Percentiles rank a stretch among this genome's conserved stretches.
These are phyloP conservation scores for Vombatus ursinus DNA, from an alignment of 2,113 vertebrate species.

Conservation along the genomic window DNA sequence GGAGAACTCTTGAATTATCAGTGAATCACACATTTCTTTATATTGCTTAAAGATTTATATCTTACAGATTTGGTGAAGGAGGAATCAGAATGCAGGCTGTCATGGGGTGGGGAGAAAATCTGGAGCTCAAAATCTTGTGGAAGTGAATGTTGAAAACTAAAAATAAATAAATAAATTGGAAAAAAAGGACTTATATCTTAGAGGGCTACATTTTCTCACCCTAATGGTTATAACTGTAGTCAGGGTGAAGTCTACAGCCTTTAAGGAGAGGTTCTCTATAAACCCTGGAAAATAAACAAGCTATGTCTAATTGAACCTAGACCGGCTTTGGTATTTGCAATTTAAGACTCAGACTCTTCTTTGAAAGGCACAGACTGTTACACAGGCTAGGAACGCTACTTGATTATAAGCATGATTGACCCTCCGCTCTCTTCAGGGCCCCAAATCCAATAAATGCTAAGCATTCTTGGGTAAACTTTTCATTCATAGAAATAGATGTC, in stretches of 20 bases:
- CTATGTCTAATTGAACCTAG: background rate
- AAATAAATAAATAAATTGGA: no score
- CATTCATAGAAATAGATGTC: background rate
- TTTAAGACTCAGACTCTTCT: background rate
- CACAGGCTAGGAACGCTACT: background rate
- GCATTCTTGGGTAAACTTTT: background rate
- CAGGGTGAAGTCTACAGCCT: no score
- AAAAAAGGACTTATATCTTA: background rate
- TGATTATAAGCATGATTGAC: background rate
- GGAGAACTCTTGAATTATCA: background rate
- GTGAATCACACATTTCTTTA: background rate
- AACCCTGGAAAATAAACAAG: background rate
- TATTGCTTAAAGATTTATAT: background rate
- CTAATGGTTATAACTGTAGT: background rate
- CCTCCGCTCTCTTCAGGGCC: background rate
- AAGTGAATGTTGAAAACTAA: no score
- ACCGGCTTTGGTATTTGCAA: background rate
- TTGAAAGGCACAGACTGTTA: background rate
- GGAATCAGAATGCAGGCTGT: no score
- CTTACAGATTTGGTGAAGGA: no score
- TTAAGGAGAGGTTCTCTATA: background rate
- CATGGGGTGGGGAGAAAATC: no score
- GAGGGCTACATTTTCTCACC: background rate
- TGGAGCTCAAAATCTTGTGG: no score
- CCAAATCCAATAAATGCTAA: background rate